Evolutionary conservation across 2,113 vertebrate genomes (phyloP).

Genomic region (Martes martes): DNA sequence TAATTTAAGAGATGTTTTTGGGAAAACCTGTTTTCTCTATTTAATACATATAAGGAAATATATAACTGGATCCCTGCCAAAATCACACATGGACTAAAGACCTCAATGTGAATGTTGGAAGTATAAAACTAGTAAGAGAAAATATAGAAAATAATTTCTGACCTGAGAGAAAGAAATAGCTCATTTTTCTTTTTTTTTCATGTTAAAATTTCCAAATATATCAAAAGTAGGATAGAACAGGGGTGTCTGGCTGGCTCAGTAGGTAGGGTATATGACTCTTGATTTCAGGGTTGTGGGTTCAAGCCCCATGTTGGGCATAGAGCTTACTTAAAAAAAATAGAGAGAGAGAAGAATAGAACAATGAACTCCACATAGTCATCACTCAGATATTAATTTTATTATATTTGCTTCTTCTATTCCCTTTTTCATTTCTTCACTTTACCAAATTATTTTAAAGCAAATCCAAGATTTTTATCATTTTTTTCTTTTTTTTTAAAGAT

Average conservation of each 20-base stretch:
- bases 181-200: not conserved
- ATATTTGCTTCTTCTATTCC: not conserved
- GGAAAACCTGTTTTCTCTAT: not conserved
- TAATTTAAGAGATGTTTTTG: not conserved
- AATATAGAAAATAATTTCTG: not conserved
- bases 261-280: not conserved
- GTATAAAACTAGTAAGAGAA: not conserved
- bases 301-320: not conserved
- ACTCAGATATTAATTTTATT: not conserved
- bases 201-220: not conserved
- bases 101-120: not conserved
- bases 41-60: not conserved
- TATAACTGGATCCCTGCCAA: not conserved
- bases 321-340: not conserved
- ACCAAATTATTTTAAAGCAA: not conserved
- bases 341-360: not conserved
- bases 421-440: not conserved
- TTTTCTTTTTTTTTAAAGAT: too few species aligned
- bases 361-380: not conserved
- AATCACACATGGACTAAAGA: not conserved
- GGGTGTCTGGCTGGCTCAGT: not conserved
- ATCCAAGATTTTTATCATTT: not conserved
- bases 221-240: not conserved
- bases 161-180: not conserved
- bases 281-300: not conserved